These are phyloP conservation scores for Catalaphyllia jardinei DNA, from an alignment of 64 coral and sea anemone genomes.

Conservation along the genomic window DNA sequence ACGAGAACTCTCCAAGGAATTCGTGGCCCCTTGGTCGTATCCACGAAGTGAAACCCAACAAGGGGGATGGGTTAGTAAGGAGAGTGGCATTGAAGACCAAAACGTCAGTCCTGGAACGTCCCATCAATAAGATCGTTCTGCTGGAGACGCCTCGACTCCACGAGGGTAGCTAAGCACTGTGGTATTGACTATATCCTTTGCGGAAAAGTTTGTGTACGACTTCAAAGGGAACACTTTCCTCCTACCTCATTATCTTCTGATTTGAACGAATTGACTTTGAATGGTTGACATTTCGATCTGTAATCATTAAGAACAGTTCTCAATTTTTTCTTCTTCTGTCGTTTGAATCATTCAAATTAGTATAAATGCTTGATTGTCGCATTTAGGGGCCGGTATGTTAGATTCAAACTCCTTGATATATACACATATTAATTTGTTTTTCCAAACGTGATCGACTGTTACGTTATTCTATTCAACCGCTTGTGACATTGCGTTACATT, in stretches of 20 bases:
- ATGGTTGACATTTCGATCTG: no score
- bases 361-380: background rate
- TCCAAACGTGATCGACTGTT: background rate
- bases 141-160: background rate
- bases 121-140: conserved; percentile 20
- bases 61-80: background rate
- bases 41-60: background rate
- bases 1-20: no score
- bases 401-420: background rate
- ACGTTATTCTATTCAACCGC: background rate
- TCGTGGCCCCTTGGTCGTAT: background rate
- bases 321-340: background rate
- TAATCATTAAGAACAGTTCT: background rate
- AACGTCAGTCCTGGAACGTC: background rate
- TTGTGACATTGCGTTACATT: conserved; percentile 5
- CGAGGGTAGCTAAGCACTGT: background rate
- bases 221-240: background rate
- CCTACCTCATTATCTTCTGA: background rate
- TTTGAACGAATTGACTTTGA: no score
- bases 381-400: conserved; percentile 45
- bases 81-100: background rate
- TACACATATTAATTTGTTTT: background rate
- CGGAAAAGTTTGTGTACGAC: background rate
- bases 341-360: conserved; percentile 1
- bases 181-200: background rate